Base-by-base conservation (phyloP, 2,888 invertebrate species). In the Euplexia lucipara region DNA sequence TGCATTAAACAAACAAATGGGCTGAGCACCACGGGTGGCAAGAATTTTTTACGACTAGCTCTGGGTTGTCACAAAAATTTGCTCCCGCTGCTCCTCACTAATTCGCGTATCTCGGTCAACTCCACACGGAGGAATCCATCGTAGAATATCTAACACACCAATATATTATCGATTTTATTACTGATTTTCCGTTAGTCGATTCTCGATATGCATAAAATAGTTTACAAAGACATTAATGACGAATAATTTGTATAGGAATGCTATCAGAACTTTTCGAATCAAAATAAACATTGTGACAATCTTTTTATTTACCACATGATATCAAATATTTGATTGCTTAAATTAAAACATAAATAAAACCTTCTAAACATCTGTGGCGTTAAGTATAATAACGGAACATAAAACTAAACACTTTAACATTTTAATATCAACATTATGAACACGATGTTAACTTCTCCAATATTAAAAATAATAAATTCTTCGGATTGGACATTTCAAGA, bases 61-160 rank as follows among this genome's bases (percentile, higher is more conserved):
- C 73, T 62, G 70, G 70, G 78, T 72, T 76, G 82, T 83, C 85
- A 81, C 82, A 83, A 82, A 86, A 81, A 79, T 81, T 75, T 68
- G 63, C 86, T 82, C 90, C 90, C 82, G 87, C 87, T 86, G 90
- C 69, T 77, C 52, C 42, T 58, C 66, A 79, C 84, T 86, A 87
- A 88, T 90, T 89, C 86, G 84, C 84, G 79, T 83, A 74, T 74
- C 78, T 73, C 57, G 57, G 64, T 44, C 58, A 48, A 61, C 48
- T 39, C 63, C 45, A 54, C 49, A 54, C 61, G 30, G 47, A 56
- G 42, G 60, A 75, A 75, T 65, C 44, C 42, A 48, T 49, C 47
- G 54, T 37, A 59, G 47, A 73, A 67, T 67, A 59, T 49, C 45
- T 22, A 70, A 71, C 3, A 54, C 45, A 30, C 20, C 49, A 18